Conservation (phyloP, 2,888 invertebrate genomes). For the Eupithecia tripunctaria region DNA sequence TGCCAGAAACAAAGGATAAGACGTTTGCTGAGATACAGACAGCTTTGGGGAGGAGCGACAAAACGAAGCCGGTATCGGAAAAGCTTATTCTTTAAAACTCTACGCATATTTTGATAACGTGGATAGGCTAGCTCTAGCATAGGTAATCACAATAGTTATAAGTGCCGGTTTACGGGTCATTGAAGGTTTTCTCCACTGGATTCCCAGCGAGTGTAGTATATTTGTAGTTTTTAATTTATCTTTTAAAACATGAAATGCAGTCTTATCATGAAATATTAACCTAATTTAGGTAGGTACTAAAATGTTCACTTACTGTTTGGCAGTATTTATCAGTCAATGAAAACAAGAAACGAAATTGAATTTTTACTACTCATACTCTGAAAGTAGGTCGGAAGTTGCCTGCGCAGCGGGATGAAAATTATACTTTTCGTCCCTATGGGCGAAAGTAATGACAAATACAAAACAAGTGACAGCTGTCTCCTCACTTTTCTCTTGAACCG, state of each 20-base stretch:
- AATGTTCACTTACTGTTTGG: neutral
- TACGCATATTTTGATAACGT: neutral
- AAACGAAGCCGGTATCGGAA: slow-evolving; percentile 4
- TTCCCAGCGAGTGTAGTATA: neutral
- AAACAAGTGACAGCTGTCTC: too few relatives aligned
- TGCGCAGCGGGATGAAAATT: too few relatives aligned
- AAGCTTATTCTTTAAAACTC: slow-evolving; percentile 2
- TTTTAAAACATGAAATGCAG: neutral
- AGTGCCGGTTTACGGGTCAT: neutral
- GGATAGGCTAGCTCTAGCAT: neutral
- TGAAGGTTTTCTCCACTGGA: neutral
- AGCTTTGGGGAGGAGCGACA: slow-evolving; percentile 18
- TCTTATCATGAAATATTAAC: neutral
- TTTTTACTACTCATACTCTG: too few relatives aligned
- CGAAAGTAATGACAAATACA: too few relatives aligned
- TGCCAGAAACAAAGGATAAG: slow-evolving; percentile 31
- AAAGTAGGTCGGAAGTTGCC: too few relatives aligned
- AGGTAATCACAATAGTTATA: neutral
- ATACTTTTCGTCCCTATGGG: too few relatives aligned
- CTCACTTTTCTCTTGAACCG: too few relatives aligned
- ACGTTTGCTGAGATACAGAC: slow-evolving; percentile 32
- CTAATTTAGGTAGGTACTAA: neutral
- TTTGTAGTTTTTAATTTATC: neutral
- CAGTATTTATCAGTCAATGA: neutral
- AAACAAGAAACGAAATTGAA: neutral